These are phyloP conservation scores for Pteropus rufus DNA, from an alignment of 2,797 vertebrate genomes.

Conservation along the genomic window DNA sequence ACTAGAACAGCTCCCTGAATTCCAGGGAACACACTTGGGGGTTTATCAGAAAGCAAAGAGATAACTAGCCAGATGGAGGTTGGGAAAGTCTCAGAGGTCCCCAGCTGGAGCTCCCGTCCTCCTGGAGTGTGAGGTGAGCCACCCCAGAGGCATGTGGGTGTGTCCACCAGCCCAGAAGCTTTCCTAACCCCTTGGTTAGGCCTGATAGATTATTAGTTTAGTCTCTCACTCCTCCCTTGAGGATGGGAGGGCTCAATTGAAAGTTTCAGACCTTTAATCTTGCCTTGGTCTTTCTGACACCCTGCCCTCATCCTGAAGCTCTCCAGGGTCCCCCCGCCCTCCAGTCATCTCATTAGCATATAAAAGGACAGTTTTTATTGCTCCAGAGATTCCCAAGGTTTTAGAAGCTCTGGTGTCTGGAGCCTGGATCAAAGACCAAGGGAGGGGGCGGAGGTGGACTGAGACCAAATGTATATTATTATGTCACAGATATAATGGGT, in stretches of 20 bases:
- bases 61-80: not conserved
- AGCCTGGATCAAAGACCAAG: not conserved
- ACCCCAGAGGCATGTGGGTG: not conserved
- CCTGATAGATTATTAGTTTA: not conserved
- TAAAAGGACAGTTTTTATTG: not conserved
- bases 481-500: not conserved
- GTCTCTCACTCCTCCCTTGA: not conserved
- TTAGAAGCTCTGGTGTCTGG: not conserved
- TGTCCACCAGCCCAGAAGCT: not conserved
- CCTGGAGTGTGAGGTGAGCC: not conserved
- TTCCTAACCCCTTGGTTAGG: not conserved
- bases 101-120: not conserved
- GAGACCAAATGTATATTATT: not conserved
- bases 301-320: not conserved
- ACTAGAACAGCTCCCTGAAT: not conserved
- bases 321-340: not conserved
- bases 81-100: not conserved
- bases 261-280: not conserved
- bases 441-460: fast-evolving
- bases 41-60: not conserved
- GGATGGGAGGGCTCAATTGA: not conserved
- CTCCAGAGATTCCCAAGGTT: not conserved
- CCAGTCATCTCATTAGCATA: not conserved
- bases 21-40: not conserved
- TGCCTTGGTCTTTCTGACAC: not conserved